Base-by-base conservation (phyloP, 2,888 invertebrate species). In the Platycnemis pennipes region DNA sequence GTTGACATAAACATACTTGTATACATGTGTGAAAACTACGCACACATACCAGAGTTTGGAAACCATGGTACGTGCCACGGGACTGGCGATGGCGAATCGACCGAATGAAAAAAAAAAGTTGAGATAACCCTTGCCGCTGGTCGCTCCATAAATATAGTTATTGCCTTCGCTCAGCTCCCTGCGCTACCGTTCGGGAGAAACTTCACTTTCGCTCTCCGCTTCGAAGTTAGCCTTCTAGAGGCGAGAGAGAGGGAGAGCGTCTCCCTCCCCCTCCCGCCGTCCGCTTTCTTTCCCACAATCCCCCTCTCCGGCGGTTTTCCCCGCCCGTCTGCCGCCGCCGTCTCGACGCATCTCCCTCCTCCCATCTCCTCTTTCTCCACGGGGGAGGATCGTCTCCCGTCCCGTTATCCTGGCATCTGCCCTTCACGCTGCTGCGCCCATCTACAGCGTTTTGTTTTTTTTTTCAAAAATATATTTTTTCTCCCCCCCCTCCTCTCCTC, bases 371-470 rank as follows among this genome's bases (percentile, higher is more conserved):
- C 37, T 26, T 42, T 11, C 56, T 42, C 89, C 56, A 5, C 16
- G 37, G 31, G 37, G 31, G 37, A 11, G 31, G 45, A 26, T 45
- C 85, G 13, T 37, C 86, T 22, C 63, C 5, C 42, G 37, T 86
- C 85, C 22, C 37, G 91, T 91, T 91, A 91, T 91, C 91, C 91
- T 69, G 91, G 91, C 91, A 91, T 91, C 91, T 91, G 91, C 91
- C 91, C 91, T 91, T 91, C 91, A 91, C 91, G 91, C 91, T 63
- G 56, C 44, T 91, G 91, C 91, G 63, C 91, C 42, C 53, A 56
- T 89, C 91, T n/a, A 91, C 63, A 63, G 63, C 44, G 45, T 46
- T 53, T 91, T 91, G 44, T 91, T 69, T 45, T 53, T 49, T 42
- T 89, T 53, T 89, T 89, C 37, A 16, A 8, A 31, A 16, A 7